phyloP scores from a whole-genome alignment of 2,888 invertebrate species.

The Conops quadrifasciatus region DNA sequence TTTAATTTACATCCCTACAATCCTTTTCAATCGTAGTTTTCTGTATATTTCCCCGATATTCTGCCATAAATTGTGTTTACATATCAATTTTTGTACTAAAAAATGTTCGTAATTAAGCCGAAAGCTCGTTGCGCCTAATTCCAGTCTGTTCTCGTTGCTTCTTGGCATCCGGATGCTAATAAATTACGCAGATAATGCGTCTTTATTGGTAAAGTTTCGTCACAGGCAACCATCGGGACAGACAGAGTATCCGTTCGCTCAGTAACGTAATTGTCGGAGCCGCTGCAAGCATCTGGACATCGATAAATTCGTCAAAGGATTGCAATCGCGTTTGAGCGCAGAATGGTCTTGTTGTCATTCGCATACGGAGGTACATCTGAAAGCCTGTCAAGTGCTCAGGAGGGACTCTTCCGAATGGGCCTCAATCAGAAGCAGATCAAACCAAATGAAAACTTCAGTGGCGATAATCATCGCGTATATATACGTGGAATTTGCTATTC shows the following conservation, averaged over 20 bases:
- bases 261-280: conserved; percentile 15
- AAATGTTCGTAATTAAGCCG: conserved; percentile 18
- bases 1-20: too few species aligned
- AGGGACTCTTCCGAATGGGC: too few species aligned
- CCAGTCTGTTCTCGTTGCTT: conserved; percentile 33
- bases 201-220: conserved; percentile 29
- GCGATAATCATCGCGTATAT: conserved; percentile 25
- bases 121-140: conserved; percentile 21
- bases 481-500: conserved; percentile 9
- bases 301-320: conserved; percentile 56
- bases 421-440: conserved; percentile 17
- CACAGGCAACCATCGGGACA: neutral
- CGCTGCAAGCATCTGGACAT: conserved; percentile 36
- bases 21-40: too few species aligned
- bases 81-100: conserved; percentile 52
- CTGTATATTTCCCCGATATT: conserved; percentile 30
- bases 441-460: conserved; percentile 11
- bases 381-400: too few species aligned
- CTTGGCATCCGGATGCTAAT: conserved; percentile 61
- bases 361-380: too few species aligned
- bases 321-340: conserved; percentile 18
- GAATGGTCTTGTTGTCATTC: neutral
- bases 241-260: conserved; percentile 21
- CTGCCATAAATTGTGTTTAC: conserved; percentile 54
- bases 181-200: conserved; percentile 64